A percentile compares a stretch with the other conserved stretches of the same genome.
These are phyloP conservation scores for Heloderma charlesbogerti DNA, from an alignment of 2,113 vertebrate species.

Conservation along the genomic window DNA sequence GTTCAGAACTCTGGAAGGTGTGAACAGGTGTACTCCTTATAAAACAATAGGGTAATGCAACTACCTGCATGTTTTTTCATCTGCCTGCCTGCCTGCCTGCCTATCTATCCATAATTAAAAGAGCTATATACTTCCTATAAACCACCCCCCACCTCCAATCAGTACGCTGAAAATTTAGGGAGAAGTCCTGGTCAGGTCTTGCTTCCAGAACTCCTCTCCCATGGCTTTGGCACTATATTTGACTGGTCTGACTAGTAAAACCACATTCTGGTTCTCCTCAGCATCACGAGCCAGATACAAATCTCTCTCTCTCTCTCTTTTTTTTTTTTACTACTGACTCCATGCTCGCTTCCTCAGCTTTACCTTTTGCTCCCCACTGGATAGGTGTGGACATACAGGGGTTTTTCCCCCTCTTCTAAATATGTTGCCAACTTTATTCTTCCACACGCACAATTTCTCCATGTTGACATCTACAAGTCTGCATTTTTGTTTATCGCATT, in stretches of 20 bases:
- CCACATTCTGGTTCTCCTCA: neutral
- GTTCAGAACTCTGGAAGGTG: too few relatives aligned
- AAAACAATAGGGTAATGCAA: too few relatives aligned
- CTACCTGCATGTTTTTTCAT: too few relatives aligned
- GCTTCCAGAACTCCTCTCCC: too few relatives aligned
- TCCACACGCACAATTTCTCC: neutral
- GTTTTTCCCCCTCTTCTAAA: neutral
- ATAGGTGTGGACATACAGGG: too few relatives aligned
- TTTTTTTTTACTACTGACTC: neutral
- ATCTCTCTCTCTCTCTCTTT: neutral
- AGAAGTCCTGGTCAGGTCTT: too few relatives aligned
- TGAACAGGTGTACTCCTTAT: too few relatives aligned
- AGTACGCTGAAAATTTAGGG: too few relatives aligned
- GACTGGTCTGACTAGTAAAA: neutral
- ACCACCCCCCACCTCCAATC: too few relatives aligned
- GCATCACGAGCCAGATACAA: neutral
- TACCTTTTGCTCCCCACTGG: neutral
- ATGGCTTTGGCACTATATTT: neutral
- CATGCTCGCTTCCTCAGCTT: neutral
- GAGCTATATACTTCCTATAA: too few relatives aligned
- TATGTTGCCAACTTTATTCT: neutral
- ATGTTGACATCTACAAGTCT: neutral
- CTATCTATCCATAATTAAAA: too few relatives aligned
- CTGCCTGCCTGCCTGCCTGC: too few relatives aligned
- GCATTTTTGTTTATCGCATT: neutral